Evolutionary conservation across 2,797 vertebrate genomes (phyloP).

Genomic region (Novumbra hubbsi): DNA sequence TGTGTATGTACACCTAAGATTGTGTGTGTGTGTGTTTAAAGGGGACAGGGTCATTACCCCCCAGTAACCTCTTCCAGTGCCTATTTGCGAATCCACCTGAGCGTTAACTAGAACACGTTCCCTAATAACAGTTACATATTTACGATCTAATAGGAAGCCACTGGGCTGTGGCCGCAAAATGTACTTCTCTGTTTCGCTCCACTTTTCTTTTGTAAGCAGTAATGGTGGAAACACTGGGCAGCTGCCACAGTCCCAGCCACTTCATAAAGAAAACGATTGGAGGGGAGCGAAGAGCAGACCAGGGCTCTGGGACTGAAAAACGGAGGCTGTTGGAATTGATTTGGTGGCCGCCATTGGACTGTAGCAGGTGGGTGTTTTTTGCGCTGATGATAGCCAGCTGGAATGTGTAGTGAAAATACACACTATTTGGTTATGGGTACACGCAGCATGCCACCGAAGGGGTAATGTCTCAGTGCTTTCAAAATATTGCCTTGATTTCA

Average conservation of each 20-base stretch:
- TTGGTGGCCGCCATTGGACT: conserved; percentile 21
- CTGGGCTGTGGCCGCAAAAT: conserved; percentile 34
- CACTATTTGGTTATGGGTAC: neutral
- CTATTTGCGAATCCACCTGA: conserved; percentile 48
- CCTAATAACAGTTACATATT: conserved; percentile 59
- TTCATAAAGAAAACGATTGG: conserved; percentile 39
- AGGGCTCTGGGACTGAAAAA: neutral
- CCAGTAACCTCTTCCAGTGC: conserved; percentile 33
- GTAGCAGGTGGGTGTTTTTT: conserved; percentile 20
- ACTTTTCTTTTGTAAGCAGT: conserved; percentile 32
- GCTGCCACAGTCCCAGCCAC: conserved; percentile 33
- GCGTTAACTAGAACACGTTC: conserved; percentile 46
- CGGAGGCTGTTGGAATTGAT: conserved; percentile 26
- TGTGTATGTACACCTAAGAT: neutral
- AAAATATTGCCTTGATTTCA: neutral
- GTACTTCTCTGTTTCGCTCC: conserved; percentile 16
- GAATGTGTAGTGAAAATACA: conserved; percentile 13
- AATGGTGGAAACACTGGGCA: conserved; percentile 27
- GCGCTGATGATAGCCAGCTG: conserved; percentile 11
- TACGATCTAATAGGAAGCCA: conserved; percentile 46
- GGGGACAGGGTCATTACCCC: conserved; percentile 42
- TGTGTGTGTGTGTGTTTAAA: conserved; percentile 20
- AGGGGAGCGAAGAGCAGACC: conserved; percentile 22
- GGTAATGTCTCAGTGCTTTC: neutral
- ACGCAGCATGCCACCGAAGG: neutral